These are phyloP conservation scores for Sebastes aleutianus DNA, from an alignment of 2,797 vertebrate genomes.

Conservation along the genomic window DNA sequence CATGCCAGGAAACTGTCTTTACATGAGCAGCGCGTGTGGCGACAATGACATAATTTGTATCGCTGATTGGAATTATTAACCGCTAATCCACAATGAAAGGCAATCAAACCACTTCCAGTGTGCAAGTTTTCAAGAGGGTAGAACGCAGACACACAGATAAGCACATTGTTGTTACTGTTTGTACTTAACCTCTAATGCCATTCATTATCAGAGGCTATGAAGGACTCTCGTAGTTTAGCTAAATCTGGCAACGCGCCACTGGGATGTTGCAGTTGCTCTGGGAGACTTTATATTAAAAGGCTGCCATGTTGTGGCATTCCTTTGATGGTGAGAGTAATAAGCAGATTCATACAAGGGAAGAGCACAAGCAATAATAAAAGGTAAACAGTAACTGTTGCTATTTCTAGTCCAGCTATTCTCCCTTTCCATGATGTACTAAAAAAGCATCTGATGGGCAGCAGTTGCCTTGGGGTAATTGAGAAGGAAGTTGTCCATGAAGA, in stretches of 20 bases:
- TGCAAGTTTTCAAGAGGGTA: conserved; percentile 3
- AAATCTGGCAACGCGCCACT: conserved; percentile 31
- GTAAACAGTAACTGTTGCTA: conserved; percentile 21
- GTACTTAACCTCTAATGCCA: conserved; percentile 48
- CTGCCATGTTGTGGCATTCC: conserved; percentile 14
- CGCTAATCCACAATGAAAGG: conserved; percentile 33
- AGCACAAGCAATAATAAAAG: conserved; percentile 38
- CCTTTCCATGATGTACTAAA: background rate
- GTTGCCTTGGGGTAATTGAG: background rate
- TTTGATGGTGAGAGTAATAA: conserved; percentile 25
- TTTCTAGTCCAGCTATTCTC: conserved; percentile 6
- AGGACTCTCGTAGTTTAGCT: conserved; percentile 40
- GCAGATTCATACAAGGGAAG: background rate
- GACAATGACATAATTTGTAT: conserved; percentile 17
- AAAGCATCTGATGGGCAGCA: conserved; percentile 17
- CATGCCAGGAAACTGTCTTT: conserved; percentile 5
- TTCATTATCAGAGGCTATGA: conserved; percentile 50
- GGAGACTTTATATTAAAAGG: conserved; percentile 36
- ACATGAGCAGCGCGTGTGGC: background rate
- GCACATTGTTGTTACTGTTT: conserved; percentile 40
- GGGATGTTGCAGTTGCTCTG: conserved; percentile 24
- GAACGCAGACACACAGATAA: conserved; percentile 31
- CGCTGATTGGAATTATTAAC: conserved; percentile 30
- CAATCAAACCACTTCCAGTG: conserved; percentile 6
- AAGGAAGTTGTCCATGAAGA: conserved; percentile 23